These are phyloP conservation scores for Bagarius yarrelli DNA, from an alignment of 2,113 vertebrate species.

Conservation along the genomic window DNA sequence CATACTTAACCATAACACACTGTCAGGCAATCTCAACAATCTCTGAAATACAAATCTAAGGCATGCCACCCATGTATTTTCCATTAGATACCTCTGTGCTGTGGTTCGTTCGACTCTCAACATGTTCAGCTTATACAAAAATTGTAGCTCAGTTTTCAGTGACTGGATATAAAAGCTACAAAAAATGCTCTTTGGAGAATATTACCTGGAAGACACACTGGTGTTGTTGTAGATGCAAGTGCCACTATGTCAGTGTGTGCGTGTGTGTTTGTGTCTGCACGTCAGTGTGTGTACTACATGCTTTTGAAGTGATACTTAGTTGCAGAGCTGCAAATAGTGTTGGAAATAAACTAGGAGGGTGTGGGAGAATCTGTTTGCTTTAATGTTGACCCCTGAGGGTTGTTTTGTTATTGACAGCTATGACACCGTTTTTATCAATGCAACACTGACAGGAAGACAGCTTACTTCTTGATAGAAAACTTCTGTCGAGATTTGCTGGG, in stretches of 20 bases:
- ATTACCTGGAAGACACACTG: slow-evolving; percentile 41
- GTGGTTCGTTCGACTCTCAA: slow-evolving; percentile 14
- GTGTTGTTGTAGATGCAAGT: slow-evolving; percentile 45
- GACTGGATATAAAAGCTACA: slow-evolving; percentile 39
- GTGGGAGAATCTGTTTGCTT: slow-evolving; percentile 20
- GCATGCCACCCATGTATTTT: slow-evolving; percentile 39
- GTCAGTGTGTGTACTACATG: not conserved
- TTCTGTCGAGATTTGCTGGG: not conserved
- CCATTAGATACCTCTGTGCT: slow-evolving; percentile 29
- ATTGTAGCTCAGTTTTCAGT: slow-evolving; percentile 42
- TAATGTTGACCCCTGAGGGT: slow-evolving; percentile 10
- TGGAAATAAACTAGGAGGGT: slow-evolving; percentile 6
- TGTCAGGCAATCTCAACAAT: slow-evolving; percentile 27
- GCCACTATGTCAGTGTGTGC: slow-evolving; percentile 19
- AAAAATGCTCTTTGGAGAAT: slow-evolving; percentile 46
- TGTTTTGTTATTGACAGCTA: slow-evolving; percentile 13
- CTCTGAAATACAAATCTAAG: slow-evolving; percentile 22
- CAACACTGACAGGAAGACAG: not conserved
- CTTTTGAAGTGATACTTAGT: not conserved
- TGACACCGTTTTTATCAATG: not conserved
- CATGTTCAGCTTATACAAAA: slow-evolving; percentile 38
- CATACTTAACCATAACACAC: slow-evolving; percentile 5
- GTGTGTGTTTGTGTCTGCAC: not conserved
- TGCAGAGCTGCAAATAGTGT: not conserved
- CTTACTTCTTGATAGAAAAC: not conserved